Conservation (phyloP, 2,797 vertebrate genomes). For the Arvicola amphibius region DNA sequence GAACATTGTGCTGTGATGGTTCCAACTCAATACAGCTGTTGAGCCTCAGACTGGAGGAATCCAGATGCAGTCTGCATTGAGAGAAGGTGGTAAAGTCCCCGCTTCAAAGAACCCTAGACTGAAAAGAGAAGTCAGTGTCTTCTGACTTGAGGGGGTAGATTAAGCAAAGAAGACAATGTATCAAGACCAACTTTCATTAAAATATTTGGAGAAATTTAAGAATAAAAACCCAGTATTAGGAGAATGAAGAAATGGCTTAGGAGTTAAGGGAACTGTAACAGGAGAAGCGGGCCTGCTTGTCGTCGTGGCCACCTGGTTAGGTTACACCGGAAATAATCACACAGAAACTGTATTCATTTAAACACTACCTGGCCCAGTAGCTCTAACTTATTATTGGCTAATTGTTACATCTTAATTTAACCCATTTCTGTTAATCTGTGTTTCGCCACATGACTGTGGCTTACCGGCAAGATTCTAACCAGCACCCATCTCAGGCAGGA, state of each 20-base stretch:
- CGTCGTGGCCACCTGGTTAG: too few relatives aligned
- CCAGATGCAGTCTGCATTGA: neutral
- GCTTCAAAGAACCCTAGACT: neutral
- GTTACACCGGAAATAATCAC: too few relatives aligned
- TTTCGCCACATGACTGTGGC: too few relatives aligned
- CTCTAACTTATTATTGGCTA: too few relatives aligned
- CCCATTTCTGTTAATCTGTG: too few relatives aligned
- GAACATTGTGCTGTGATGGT: neutral
- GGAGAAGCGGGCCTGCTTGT: too few relatives aligned
- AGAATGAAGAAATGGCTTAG: neutral
- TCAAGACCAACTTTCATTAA: neutral
- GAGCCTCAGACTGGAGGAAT: neutral
- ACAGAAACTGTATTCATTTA: too few relatives aligned
- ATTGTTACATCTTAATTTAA: too few relatives aligned
- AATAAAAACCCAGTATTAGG: neutral
- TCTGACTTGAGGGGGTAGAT: too few relatives aligned
- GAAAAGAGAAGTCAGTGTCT: neutral
- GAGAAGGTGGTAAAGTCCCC: neutral
- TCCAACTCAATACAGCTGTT: neutral
- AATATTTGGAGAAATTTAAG: neutral
- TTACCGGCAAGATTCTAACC: too few relatives aligned
- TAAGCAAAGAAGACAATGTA: neutral
- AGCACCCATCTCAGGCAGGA: too few relatives aligned
- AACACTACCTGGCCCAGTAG: too few relatives aligned
- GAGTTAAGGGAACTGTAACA: neutral